Base-by-base conservation (phyloP, 2,888 invertebrate genomes). In the Macropis europaea region DNA sequence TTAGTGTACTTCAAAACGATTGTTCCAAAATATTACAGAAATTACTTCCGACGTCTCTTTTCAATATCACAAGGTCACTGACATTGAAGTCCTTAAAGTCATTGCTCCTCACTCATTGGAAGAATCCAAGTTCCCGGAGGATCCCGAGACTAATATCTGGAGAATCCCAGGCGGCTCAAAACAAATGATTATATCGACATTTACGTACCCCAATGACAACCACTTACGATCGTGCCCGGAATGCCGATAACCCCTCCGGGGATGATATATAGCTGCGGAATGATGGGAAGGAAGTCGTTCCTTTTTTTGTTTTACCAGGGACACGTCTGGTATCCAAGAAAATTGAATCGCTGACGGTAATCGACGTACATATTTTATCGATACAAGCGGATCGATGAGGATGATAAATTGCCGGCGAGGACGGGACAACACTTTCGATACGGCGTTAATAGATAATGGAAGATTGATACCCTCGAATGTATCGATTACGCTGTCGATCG, bases 131-230 rank as follows among this genome's bases (percentile, higher is more conserved):
- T n/a, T n/a, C n/a, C n/a, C n/a, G n/a, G n/a, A n/a, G n/a, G n/a
- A n/a, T n/a, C n/a, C n/a, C n/a, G n/a, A n/a, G n/a, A n/a, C n/a
- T n/a, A n/a, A n/a, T n/a, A n/a, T n/a, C n/a, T n/a, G n/a, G n/a
- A n/a, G n/a, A 15, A 9, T 0, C 3, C 19, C 26, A 40, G 17
- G 13, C 17, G 22, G 5, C 45, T 32, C 17, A 59, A 54, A 66
- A 66, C 38, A 60, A 53, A 64, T 77, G 66, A 61, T 72, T 74
- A 72, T 66, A 71, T 67, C 63, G 66, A 53, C 42, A 63, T 69
- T 77, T 77, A 68, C 72, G 47, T 40, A 52, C 62, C 57, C 59
- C 75, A 77, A 79, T 64, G 75, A 72, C 64, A 64, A 36, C 67
- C 69, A 63, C 53, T 77, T 72, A 72, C 53, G 67, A 52, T 56